These are phyloP conservation scores for Lepisosteus osseus DNA, from an alignment of 2,113 vertebrate species.

Conservation along the genomic window DNA sequence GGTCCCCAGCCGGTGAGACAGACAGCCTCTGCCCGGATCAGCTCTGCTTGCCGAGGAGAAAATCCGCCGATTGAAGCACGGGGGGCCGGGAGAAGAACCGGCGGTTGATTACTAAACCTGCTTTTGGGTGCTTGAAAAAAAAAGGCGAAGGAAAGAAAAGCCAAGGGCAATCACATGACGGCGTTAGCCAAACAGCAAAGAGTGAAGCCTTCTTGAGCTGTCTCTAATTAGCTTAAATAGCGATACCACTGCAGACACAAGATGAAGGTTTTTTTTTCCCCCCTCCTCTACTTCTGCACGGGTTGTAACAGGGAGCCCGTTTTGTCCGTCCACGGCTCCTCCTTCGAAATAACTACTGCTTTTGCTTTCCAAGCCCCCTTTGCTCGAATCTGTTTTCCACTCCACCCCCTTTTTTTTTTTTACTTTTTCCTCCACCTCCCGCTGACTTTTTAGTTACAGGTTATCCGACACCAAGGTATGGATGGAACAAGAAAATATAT, in stretches of 20 bases:
- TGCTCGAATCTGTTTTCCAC: constrained; percentile 15
- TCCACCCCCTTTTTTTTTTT: constrained; percentile 29
- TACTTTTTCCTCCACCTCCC: constrained; percentile 23
- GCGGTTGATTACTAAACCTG: constrained; percentile 31
- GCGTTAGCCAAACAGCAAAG: constrained; percentile 6
- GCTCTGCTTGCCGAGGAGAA: constrained; percentile 2
- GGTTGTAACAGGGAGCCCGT: constrained; percentile 6
- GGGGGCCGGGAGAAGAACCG: constrained; percentile 14
- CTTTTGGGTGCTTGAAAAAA: constrained; percentile 13
- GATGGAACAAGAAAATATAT: neutral
- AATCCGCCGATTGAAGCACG: constrained; percentile 13
- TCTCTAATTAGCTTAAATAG: constrained; percentile 10
- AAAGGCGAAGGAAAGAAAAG: constrained; percentile 15
- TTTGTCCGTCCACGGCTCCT: constrained; percentile 8
- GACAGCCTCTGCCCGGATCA: neutral
- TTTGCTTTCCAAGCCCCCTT: constrained; percentile 1
- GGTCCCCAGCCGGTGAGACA: neutral
- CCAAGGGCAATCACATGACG: constrained; percentile 35
- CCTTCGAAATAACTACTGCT: constrained; percentile 19
- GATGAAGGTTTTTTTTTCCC: neutral
- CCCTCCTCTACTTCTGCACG: neutral
- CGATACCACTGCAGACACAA: neutral
- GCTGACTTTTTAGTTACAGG: neutral
- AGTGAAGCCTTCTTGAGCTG: constrained; percentile 1
- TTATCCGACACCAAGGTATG: constrained; percentile 10